Percentiles rank a stretch among this genome's conserved stretches.
Conservation (phyloP, 1,140 invertebrate genomes). For the Maniola jurtina region DNA sequence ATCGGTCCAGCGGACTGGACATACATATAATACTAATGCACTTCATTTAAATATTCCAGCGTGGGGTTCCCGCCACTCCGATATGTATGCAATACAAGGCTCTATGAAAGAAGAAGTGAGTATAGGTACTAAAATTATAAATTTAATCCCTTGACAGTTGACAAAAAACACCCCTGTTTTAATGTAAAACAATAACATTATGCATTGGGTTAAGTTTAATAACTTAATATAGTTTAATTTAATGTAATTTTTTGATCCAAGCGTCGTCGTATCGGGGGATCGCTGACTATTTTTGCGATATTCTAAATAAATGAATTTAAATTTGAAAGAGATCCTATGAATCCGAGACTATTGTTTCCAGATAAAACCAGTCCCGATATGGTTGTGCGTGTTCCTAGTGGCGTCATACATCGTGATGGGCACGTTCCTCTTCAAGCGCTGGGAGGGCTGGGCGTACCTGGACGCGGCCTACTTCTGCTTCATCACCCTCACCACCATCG, state of each 20-base stretch:
- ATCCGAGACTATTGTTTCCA: constrained; percentile 27
- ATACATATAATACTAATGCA: too few species aligned
- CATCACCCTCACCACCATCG: constrained; percentile 96
- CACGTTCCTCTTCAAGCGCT: constrained; percentile 89
- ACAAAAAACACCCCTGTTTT: too few species aligned
- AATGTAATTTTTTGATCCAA: too few species aligned
- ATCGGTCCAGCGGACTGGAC: too few species aligned
- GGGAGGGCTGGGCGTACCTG: constrained; percentile 94
- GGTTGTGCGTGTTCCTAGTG: constrained; percentile 93
- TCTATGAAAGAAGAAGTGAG: constrained; percentile 55
- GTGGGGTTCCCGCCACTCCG: constrained; percentile 61
- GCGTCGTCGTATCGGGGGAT: not conserved
- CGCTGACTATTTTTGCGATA: too few species aligned
- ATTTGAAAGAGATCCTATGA: not conserved
- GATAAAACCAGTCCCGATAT: constrained; percentile 91
- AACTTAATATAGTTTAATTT: too few species aligned
- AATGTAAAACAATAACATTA: too few species aligned
- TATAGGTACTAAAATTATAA: not conserved
- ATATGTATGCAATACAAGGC: constrained; percentile 47
- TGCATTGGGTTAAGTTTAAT: too few species aligned
- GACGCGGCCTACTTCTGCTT: constrained; percentile 98
- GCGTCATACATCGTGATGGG: constrained; percentile 93
- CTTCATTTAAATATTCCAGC: constrained; percentile 34
- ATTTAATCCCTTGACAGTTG: too few species aligned
- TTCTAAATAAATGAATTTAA: not conserved